A percentile compares a stretch with the other conserved stretches of the same genome.
These are phyloP conservation scores for Lontra canadensis DNA, from an alignment of 2,113 vertebrate species.

Conservation along the genomic window DNA sequence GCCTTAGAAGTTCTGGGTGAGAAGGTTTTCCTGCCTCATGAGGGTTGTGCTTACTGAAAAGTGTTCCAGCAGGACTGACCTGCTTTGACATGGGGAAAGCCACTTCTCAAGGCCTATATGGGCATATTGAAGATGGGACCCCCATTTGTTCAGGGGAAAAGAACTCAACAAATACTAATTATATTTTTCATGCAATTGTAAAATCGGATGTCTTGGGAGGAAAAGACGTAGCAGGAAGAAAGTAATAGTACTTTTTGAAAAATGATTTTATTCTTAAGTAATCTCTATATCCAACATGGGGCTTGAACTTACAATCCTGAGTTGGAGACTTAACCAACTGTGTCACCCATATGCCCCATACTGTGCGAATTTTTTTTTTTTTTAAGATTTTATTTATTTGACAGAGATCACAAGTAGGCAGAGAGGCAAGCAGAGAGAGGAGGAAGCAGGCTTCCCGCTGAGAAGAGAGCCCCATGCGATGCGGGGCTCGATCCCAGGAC, in stretches of 20 bases:
- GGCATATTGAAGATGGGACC: neutral
- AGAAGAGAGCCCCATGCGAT: too few relatives aligned
- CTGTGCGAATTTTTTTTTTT: too few relatives aligned
- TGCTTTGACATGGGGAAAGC: neutral
- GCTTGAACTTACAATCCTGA: neutral
- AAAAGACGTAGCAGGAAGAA: neutral
- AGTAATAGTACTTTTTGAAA: neutral
- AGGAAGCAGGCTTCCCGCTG: too few relatives aligned
- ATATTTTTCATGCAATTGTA: slow-evolving; percentile 12
- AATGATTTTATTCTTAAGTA: neutral
- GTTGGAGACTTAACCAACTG: neutral
- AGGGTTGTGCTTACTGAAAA: neutral
- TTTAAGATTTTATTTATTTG: too few relatives aligned
- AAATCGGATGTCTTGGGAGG: neutral
- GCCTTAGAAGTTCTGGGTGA: neutral
- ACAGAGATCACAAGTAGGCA: too few relatives aligned
- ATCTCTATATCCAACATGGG: neutral
- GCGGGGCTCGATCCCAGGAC: too few relatives aligned
- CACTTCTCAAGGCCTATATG: neutral
- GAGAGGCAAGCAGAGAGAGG: too few relatives aligned
- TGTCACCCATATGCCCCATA: neutral
- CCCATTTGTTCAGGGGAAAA: neutral
- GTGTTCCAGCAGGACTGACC: neutral
- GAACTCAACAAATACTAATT: neutral
- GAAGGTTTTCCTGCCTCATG: neutral